A percentile compares a stretch with the other conserved stretches of the same genome.
phyloP scores from a whole-genome alignment of 2,797 vertebrate species.

The Acanthurus lineatus region DNA sequence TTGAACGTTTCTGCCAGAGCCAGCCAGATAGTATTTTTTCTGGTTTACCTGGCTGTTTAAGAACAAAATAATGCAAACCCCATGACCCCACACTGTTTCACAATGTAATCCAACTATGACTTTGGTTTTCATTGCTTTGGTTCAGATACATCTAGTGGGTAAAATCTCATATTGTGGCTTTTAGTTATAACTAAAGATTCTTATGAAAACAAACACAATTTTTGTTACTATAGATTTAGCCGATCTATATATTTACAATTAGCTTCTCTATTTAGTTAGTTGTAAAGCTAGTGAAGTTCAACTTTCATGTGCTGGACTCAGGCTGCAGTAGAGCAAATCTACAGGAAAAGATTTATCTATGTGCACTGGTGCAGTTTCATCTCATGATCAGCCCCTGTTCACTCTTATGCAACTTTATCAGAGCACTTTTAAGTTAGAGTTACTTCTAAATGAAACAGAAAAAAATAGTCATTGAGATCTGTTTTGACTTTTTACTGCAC shows the following conservation, averaged over 20 bases:
- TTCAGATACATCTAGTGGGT: no score
- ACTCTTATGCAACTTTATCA: neutral
- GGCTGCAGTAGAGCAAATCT: neutral
- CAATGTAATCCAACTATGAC: no score
- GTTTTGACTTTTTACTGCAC: neutral
- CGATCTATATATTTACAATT: neutral
- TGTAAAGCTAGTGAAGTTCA: neutral
- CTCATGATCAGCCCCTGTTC: neutral
- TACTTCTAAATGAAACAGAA: neutral
- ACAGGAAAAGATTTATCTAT: neutral
- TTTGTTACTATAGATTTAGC: neutral
- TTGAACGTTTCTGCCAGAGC: no score
- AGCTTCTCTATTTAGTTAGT: neutral
- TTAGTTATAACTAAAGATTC: neutral
- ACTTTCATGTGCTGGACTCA: neutral
- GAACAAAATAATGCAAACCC: no score
- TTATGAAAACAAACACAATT: neutral
- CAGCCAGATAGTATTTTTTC: no score
- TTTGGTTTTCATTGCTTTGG: no score
- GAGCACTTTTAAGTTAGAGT: neutral
- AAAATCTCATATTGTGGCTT: no score
- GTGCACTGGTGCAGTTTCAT: neutral
- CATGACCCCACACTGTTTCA: no score
- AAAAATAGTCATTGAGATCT: neutral
- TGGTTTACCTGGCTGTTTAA: no score